Base-by-base conservation (phyloP, 2,888 invertebrate genomes). In the Eupithecia exiguata region DNA sequence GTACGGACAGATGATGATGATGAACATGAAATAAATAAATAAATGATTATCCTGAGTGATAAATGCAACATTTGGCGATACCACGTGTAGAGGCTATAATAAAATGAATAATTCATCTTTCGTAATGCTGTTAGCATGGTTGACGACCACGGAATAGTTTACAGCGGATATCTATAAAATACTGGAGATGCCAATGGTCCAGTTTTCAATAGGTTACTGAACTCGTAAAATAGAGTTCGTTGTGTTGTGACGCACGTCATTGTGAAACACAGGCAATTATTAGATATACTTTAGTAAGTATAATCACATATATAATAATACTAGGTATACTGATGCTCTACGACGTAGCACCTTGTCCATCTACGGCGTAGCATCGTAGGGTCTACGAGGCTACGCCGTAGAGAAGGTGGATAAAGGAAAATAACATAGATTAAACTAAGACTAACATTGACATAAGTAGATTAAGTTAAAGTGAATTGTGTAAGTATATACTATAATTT, bases 141-240 rank as follows among this genome's bases (percentile, higher is more conserved):
- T 46, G n/a, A 4, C 53, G 21, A 25, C 12, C 25, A 58, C 21
- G 14, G 14, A 25, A 58, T 58, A 25, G 25, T 58, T 12, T 25
- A 58, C 25, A 58, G 53, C 53, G 53, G 53, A 53, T 21, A 35
- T 35, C 62, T 62, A 30, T 69, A 68, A 69, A 49, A 35, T 35
- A 67, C 67, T 76, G 63, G 36, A 58, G 21, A 58, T 58, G 58
- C 25, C 67, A 62, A 62, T 74, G 70, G 69, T 76, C 75, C 69
- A 74, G 70, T 76, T 74, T 73, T 63, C 43, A 36, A 30, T 35
- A 69, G 76, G 71, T 61, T 66, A 43, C 61, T 72, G 70, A 68
- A 66, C 72, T 58, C 70, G 72, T 72, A 72, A 74, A 76, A 63
- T 25, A 58, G 9, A 61, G 25, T 25, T 25, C 25, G 58, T 25